A percentile compares a stretch with the other conserved stretches of the same genome.
Conservation (phyloP, 2,113 vertebrate genomes). For the Lethenteron camtschaticum region DNA sequence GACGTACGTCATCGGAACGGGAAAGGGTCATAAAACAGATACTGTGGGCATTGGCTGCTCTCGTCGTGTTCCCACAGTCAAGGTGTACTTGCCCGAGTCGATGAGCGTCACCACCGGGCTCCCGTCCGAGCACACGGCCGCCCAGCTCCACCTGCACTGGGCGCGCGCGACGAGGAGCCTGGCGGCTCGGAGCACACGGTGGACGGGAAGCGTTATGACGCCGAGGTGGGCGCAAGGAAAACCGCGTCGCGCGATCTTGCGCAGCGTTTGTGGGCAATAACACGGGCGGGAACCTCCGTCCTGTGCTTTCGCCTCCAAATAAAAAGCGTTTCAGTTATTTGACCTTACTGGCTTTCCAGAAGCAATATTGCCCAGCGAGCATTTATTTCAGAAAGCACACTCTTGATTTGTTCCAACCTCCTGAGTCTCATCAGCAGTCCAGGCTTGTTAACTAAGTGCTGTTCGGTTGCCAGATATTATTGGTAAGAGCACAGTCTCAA, state of each 20-base stretch:
- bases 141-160: constrained; percentile 81
- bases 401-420: too few relatives aligned
- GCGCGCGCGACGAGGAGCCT: constrained; percentile 22
- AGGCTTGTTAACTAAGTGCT: too few relatives aligned
- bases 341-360: too few relatives aligned
- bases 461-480: too few relatives aligned
- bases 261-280: background rate
- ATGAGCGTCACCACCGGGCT: constrained; percentile 42
- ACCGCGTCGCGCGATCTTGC: background rate
- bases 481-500: too few relatives aligned
- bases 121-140: constrained; percentile 39
- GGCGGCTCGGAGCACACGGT: constrained; percentile 61
- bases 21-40: background rate
- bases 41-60: constrained; percentile 9
- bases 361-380: too few relatives aligned
- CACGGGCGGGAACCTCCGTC: background rate
- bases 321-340: too few relatives aligned
- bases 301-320: background rate
- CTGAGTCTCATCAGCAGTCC: too few relatives aligned
- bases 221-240: constrained; percentile 40
- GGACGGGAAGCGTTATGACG: constrained; percentile 43
- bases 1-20: too few relatives aligned
- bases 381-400: too few relatives aligned
- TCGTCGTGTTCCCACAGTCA: constrained; percentile 29
- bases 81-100: constrained; percentile 32